These are phyloP conservation scores for Syndactyla subalaris DNA, from an alignment of 2,797 vertebrate genomes.

Conservation along the genomic window DNA sequence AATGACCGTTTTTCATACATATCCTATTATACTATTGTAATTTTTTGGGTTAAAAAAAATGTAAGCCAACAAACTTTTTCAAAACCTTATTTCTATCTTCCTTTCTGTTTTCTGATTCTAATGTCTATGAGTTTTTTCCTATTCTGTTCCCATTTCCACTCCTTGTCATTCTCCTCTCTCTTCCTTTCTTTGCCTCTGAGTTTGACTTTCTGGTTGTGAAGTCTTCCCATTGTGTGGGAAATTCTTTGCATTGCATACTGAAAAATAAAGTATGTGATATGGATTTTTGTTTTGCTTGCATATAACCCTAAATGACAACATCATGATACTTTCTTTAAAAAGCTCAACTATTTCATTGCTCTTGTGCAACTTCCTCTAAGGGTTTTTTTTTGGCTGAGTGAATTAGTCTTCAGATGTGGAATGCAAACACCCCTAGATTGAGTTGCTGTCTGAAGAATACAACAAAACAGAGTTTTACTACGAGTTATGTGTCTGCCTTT, in stretches of 20 bases:
- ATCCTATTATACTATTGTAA: not conserved
- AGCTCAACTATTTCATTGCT: not conserved
- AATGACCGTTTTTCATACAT: not conserved
- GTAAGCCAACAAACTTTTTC: not conserved
- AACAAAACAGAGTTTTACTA: not conserved
- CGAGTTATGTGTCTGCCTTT: not conserved
- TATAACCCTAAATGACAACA: not conserved
- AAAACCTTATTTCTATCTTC: not conserved
- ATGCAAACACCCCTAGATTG: not conserved
- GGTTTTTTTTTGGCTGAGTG: not conserved
- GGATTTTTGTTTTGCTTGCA: not conserved
- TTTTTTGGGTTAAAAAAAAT: not conserved
- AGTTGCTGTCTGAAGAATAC: not conserved
- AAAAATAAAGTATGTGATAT: not conserved
- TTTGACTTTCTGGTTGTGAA: not conserved
- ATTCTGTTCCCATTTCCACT: not conserved
- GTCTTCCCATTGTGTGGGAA: not conserved
- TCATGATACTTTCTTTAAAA: not conserved
- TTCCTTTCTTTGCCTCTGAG: not conserved
- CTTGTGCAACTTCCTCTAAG: conserved; percentile 49
- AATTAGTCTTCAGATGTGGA: conserved; percentile 27
- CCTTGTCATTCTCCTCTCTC: not conserved
- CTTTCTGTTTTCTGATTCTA: conserved; percentile 18
- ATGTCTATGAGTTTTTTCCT: not conserved
- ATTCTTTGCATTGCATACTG: not conserved